A percentile compares a stretch with the other conserved stretches of the same genome.
phyloP scores from a whole-genome alignment of 1,140 invertebrate species.

The Pachypeltis micranthus region DNA sequence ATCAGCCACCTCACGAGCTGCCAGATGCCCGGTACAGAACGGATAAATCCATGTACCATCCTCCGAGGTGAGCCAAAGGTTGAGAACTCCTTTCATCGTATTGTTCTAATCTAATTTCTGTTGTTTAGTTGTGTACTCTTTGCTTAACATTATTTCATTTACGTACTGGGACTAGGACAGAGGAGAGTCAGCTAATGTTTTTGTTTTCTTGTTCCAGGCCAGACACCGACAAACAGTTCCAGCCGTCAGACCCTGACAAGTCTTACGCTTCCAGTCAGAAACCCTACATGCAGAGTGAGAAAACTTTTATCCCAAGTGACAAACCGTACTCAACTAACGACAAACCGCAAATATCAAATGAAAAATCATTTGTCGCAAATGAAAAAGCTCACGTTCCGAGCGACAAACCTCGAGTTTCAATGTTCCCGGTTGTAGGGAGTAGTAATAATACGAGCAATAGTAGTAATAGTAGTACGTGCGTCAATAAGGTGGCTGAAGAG shows the following conservation, averaged over 20 bases:
- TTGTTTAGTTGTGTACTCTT: not conserved
- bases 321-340: not conserved
- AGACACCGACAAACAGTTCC: not conserved
- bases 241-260: not conserved
- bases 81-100: too few species aligned
- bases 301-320: not conserved
- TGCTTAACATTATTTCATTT: not conserved
- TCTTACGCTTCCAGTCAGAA: not conserved
- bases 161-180: too few species aligned
- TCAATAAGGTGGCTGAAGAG: too few species aligned
- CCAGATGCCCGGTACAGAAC: not conserved
- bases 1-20: too few species aligned
- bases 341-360: not conserved
- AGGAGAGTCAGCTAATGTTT: too few species aligned
- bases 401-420: not conserved
- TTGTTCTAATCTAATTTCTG: too few species aligned
- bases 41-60: not conserved
- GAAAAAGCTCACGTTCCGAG: not conserved
- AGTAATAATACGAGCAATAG: not conserved
- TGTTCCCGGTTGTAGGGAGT: not conserved
- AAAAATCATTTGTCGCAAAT: not conserved
- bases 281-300: constrained; percentile 4
- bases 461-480: not conserved
- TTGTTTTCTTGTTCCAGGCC: not conserved
- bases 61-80: too few species aligned